These are phyloP conservation scores for Sebastes cheni DNA, from an alignment of 2,797 vertebrate species.

Conservation along the genomic window DNA sequence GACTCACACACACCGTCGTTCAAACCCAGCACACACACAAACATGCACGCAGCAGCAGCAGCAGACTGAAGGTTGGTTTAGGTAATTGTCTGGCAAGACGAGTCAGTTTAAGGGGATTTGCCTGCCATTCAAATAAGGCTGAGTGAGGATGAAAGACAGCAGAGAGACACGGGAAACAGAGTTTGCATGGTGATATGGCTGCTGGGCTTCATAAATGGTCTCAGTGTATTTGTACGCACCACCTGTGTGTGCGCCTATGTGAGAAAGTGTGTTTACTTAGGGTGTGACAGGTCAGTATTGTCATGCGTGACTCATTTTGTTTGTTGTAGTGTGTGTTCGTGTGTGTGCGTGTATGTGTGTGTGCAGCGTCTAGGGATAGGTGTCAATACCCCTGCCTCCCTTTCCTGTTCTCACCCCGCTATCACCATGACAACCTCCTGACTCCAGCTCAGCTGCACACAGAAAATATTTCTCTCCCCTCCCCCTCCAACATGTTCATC, in stretches of 20 bases:
- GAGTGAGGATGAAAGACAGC: conserved; percentile 48
- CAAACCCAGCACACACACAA: neutral
- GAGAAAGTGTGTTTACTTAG: conserved; percentile 29
- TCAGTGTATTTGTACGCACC: conserved; percentile 2
- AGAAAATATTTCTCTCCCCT: conserved; percentile 73
- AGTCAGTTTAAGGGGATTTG: conserved; percentile 79
- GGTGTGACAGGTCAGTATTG: conserved; percentile 50
- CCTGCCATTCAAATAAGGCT: conserved; percentile 79
- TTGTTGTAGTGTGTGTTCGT: conserved; percentile 15
- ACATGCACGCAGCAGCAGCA: neutral
- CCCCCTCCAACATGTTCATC: conserved; percentile 69
- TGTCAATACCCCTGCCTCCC: conserved; percentile 70
- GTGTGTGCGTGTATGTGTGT: neutral
- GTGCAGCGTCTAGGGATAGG: conserved; percentile 36
- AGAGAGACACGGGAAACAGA: conserved; percentile 29
- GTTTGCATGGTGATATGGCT: conserved; percentile 52
- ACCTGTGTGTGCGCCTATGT: conserved; percentile 23
- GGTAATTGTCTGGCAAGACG: conserved; percentile 62
- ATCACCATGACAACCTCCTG: conserved; percentile 87
- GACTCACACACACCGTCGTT: neutral
- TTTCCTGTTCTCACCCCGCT: conserved; percentile 66
- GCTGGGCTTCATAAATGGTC: conserved; percentile 6
- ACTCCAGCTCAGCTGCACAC: conserved; percentile 74
- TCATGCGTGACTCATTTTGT: conserved; percentile 46
- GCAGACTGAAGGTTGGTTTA: conserved; percentile 39